These are phyloP conservation scores for Staurois parvus DNA, from an alignment of 2,797 vertebrate genomes.

Conservation along the genomic window DNA sequence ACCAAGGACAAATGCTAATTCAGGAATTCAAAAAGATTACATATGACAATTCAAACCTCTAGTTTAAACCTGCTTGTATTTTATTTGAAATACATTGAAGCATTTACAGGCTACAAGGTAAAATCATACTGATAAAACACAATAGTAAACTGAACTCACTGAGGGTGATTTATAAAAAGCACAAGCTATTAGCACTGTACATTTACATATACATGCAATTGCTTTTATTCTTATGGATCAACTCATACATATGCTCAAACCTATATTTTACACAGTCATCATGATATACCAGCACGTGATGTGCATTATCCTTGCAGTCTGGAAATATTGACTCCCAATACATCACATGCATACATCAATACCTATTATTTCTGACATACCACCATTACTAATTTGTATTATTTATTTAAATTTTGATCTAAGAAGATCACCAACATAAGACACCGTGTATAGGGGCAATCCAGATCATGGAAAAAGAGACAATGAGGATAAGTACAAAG, in stretches of 20 bases:
- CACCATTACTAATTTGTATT: too few species aligned
- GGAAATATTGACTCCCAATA: too few species aligned
- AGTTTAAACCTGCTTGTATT: neutral
- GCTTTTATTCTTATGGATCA: neutral
- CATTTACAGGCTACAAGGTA: neutral
- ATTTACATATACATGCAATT: neutral
- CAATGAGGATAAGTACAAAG: too few species aligned
- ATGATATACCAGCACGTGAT: too few species aligned
- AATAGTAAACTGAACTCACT: neutral
- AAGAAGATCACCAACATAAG: too few species aligned
- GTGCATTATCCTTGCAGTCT: too few species aligned
- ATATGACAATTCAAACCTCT: constrained; percentile 4
- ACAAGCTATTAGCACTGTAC: neutral
- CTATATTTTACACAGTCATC: neutral
- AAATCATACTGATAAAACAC: neutral
- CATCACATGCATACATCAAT: too few species aligned
- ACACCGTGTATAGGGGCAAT: too few species aligned
- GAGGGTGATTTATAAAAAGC: neutral
- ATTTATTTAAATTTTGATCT: too few species aligned
- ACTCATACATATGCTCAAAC: neutral
- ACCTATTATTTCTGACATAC: too few species aligned
- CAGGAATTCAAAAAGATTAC: constrained; percentile 36
- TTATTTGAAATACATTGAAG: neutral
- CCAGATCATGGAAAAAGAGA: too few species aligned
- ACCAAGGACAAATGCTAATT: constrained; percentile 71